Conservation (phyloP, 2,888 invertebrate species). For the Cenopis cana region DNA sequence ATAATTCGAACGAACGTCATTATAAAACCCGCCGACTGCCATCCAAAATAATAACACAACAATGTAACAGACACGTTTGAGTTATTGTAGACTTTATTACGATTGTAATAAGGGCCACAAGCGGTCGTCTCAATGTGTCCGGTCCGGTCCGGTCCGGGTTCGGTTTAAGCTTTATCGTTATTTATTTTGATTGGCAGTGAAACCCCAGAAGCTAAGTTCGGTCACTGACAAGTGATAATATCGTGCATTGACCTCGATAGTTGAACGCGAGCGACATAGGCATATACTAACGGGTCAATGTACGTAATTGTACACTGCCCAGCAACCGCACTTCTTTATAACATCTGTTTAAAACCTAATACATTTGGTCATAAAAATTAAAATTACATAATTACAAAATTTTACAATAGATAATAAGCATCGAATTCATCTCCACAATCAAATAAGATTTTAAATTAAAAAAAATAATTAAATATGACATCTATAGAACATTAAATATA, state of each 20-base stretch:
- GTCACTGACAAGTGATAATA: background rate
- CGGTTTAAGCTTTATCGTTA: background rate
- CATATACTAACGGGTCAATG: background rate
- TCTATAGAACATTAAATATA: slow-evolving; percentile 44
- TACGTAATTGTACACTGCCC: background rate
- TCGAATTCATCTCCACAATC: slow-evolving; percentile 16
- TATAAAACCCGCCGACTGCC: slow-evolving; percentile 12
- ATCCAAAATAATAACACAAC: slow-evolving; percentile 11
- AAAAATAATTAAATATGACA: slow-evolving; percentile 37
- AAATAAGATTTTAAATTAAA: slow-evolving; percentile 17
- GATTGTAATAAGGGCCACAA: background rate
- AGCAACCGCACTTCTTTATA: slow-evolving; percentile 12
- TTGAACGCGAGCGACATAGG: background rate
- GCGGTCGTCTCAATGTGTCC: background rate
- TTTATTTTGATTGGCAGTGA: background rate
- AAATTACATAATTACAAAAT: slow-evolving; percentile 44
- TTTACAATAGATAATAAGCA: slow-evolving; percentile 38
- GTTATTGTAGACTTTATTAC: background rate
- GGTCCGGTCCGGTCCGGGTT: too few species aligned
- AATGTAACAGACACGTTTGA: background rate
- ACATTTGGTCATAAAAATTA: slow-evolving; percentile 43
- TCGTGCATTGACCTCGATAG: background rate
- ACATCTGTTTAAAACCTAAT: slow-evolving; percentile 33
- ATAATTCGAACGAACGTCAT: background rate
- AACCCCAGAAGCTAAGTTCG: background rate